Base-by-base conservation (phyloP, 2,888 invertebrate species). In the Ennomos erosarius region DNA sequence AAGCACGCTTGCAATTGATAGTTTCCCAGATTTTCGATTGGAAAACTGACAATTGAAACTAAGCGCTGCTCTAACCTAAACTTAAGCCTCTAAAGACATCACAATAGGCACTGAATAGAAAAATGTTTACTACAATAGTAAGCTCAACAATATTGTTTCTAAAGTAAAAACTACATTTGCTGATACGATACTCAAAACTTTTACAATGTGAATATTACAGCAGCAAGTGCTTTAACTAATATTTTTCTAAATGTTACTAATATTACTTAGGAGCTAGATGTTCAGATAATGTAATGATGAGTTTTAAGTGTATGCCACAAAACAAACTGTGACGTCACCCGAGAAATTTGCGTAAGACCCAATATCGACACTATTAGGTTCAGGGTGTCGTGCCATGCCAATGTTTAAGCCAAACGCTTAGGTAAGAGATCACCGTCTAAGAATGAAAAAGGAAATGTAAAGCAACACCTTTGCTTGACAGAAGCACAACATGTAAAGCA, bases 331-430 rank as follows among this genome's bases (percentile, higher is more conserved):
- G 84, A 84, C 80, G 70, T 70, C 77, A 80, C 78, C 79, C 76
- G 57, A 61, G 46, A 55, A 69, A 66, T 67, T 63, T 69, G 67
- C 66, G 75, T 79, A 82, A 60, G 53, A 58, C 65, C 64, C 62
- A 79, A 75, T 78, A 73, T 79, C 78, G 87, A 87, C 84, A 85
- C 81, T 75, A 76, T 72, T 75, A 73, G 77, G 80, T 72, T 82
- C 74, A 82, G 81, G 80, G 87, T 85, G 87, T 88, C 85, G 87
- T 88, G 90, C 87, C 92, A 92, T 91, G 92, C 92, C 84, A 87
- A 85, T 85, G 79, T 84, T 82, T 75, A 90, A 90, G 91, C 91
- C 90, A 88, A 87, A 88, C 89, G 88, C 87, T 89, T 67, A 85
- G 82, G 79, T 81, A 81, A 75, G 72, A 88, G 79, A 76, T 84